Percentiles rank a stretch among this genome's conserved stretches.
phyloP scores from a whole-genome alignment of 2,113 vertebrate species.

The Nibea coibor region DNA sequence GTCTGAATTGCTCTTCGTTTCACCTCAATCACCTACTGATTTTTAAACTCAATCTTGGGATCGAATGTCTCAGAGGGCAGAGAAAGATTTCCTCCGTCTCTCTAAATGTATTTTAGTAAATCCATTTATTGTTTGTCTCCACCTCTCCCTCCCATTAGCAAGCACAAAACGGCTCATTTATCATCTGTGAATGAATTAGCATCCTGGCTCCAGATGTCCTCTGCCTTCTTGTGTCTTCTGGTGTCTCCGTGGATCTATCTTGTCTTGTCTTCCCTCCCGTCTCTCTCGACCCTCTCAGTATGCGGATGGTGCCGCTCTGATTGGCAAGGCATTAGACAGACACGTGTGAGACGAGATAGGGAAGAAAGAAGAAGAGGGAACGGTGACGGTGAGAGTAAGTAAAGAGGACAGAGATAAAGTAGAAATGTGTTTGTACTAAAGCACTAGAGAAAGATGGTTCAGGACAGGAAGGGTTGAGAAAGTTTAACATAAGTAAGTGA shows the following conservation, averaged over 20 bases:
- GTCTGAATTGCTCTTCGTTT: slow-evolving; percentile 4
- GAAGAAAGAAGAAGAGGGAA: slow-evolving; percentile 26
- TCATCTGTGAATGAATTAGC: slow-evolving; percentile 72
- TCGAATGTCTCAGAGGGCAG: slow-evolving; percentile 35
- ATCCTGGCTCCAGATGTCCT: slow-evolving; percentile 68
- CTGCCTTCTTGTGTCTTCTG: slow-evolving; percentile 38
- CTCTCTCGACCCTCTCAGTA: slow-evolving; percentile 55
- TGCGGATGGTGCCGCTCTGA: slow-evolving; percentile 54
- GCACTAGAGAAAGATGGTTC: slow-evolving; percentile 28
- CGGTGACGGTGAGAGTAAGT: slow-evolving; percentile 55
- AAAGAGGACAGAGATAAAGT: slow-evolving; percentile 65
- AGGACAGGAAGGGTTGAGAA: slow-evolving; percentile 44
- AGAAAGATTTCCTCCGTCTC: slow-evolving; percentile 26
- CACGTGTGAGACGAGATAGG: slow-evolving; percentile 57
- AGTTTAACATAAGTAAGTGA: slow-evolving; percentile 52
- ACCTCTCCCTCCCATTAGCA: slow-evolving; percentile 44
- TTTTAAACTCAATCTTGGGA: slow-evolving; percentile 45
- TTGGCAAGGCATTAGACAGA: slow-evolving; percentile 67
- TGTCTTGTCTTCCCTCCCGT: slow-evolving; percentile 52
- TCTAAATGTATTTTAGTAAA: slow-evolving; percentile 44
- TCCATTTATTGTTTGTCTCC: slow-evolving; percentile 54
- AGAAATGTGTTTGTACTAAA: slow-evolving; percentile 57
- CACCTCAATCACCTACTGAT: slow-evolving; percentile 21
- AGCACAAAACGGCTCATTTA: slow-evolving; percentile 57
- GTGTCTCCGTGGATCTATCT: slow-evolving; percentile 39